Base-by-base conservation (phyloP, 1,140 invertebrate species). In the Charaxes varanes region DNA sequence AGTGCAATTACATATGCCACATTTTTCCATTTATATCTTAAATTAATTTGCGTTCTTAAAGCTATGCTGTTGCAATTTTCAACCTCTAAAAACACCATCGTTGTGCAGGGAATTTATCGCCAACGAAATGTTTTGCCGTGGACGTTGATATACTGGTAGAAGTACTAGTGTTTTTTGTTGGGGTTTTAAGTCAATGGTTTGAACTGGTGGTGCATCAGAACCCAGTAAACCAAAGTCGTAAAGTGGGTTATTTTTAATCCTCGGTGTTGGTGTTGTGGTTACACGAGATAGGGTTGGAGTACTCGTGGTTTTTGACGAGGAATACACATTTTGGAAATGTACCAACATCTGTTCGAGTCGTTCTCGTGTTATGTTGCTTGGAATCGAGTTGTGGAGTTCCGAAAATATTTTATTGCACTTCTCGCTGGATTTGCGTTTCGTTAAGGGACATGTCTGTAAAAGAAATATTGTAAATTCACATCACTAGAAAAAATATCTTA, bases 201-300 rank as follows among this genome's bases (percentile, higher is more conserved):
- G 38, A 0, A 76, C 71, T 6, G 52, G 33, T 1, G 76, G 76
- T 4, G 49, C 56, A 6, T 56, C 31, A 2, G 51, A 36, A n/a
- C 49, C 44, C 8, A 80, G 50, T 6, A 76, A 44, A 2, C 62
- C 70, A 18, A 65, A 79, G 12, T 70, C 28, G 26, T 49, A 76
- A 5, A 53, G 10, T 0, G 53, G 51, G 6, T 55, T 63, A 1
- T 28, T 24, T 4, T 53, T 33, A 7, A 36, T 45, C 15, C 18
- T 53, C 4, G 17, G 3, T 3, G 19, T 32, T 33, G 28, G 40
- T 5, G 13, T 6, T 6, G 10, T 31, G 17, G 24, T 7, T 17
- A 17, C 30, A 2, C 31, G 4, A 31, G 12, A 4, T 19, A 21
- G 34, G 27, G 26, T 55, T 50, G 42, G 30, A n/a, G n/a, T n/a